These are phyloP conservation scores for Nasua narica DNA, from an alignment of 2,797 vertebrate genomes.

Conservation along the genomic window DNA sequence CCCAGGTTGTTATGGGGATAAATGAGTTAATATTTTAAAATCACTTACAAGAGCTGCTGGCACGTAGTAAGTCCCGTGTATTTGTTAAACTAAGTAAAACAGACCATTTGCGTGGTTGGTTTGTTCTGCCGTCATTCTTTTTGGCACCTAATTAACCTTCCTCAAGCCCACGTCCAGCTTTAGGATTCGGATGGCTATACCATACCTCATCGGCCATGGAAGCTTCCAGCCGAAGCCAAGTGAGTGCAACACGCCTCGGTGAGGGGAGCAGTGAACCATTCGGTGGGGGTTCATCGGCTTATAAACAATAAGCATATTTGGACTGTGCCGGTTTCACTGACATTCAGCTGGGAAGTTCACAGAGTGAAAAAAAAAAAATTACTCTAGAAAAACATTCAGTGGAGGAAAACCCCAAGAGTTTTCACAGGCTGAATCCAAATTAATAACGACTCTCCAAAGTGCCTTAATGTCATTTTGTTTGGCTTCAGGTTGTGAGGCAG, in stretches of 20 bases:
- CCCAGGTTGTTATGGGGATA: not conserved
- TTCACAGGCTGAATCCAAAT: slow-evolving; percentile 53
- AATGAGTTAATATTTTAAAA: not conserved
- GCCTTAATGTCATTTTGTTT: slow-evolving; percentile 36
- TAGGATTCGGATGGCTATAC: not conserved
- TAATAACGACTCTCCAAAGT: slow-evolving; percentile 35
- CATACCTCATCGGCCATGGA: not conserved
- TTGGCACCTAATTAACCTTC: slow-evolving; percentile 51
- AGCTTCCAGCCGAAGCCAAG: not conserved
- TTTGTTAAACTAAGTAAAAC: slow-evolving; percentile 17
- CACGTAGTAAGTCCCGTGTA: not conserved
- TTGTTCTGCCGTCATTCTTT: slow-evolving; percentile 32
- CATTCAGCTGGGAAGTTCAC: not conserved
- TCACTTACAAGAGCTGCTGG: not conserved
- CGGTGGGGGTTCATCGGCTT: not conserved
- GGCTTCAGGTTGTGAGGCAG: slow-evolving; percentile 23
- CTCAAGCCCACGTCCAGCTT: not conserved
- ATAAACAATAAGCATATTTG: not conserved
- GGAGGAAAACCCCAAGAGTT: not conserved
- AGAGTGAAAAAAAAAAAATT: not conserved
- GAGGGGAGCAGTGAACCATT: not conserved
- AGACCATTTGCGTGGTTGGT: not conserved
- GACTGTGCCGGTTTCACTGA: not conserved
- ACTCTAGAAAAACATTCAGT: not conserved
- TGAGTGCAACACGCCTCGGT: not conserved